Percentiles rank a stretch among this genome's conserved stretches.
These are phyloP conservation scores for Syngnathus acus DNA, from an alignment of 2,797 vertebrate genomes.

Conservation along the genomic window DNA sequence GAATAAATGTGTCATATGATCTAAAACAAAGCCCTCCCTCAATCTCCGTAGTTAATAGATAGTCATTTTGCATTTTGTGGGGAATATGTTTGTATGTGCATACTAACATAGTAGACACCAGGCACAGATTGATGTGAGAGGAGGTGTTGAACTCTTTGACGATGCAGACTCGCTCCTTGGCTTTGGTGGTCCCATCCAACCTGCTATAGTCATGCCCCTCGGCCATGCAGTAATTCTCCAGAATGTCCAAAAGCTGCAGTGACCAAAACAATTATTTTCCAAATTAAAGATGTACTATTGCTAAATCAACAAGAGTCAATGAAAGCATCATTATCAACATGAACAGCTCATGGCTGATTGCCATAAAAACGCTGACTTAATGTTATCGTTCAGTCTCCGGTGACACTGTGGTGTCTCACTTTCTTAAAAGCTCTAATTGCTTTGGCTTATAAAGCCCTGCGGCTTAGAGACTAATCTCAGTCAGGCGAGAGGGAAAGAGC, in stretches of 20 bases:
- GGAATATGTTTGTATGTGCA: neutral
- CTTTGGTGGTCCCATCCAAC: constrained; percentile 87
- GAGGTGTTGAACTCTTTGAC: constrained; percentile 89
- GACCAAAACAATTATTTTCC: constrained; percentile 3
- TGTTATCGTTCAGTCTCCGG: constrained; percentile 15
- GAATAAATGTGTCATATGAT: no score
- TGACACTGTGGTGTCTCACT: constrained; percentile 17
- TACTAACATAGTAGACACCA: constrained; percentile 94
- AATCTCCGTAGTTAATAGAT: neutral
- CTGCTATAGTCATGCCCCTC: constrained; percentile 88
- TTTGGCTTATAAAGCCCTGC: neutral
- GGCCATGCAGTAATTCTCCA: constrained; percentile 91
- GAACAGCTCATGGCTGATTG: neutral
- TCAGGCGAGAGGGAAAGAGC: neutral
- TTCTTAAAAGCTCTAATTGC: constrained; percentile 1
- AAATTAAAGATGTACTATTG: neutral
- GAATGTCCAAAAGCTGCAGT: constrained; percentile 80
- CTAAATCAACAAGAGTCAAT: neutral
- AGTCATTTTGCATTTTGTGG: neutral
- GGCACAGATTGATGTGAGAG: constrained; percentile 83
- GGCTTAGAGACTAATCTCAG: constrained; percentile 1
- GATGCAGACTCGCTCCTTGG: constrained; percentile 85
- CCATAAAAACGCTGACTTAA: neutral
- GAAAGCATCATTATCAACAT: neutral
- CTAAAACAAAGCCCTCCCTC: neutral